A percentile compares a stretch with the other conserved stretches of the same genome.
Evolutionary conservation across 1,140 invertebrate species (phyloP).

Genomic region (Pseudomyrmex pallidus): DNA sequence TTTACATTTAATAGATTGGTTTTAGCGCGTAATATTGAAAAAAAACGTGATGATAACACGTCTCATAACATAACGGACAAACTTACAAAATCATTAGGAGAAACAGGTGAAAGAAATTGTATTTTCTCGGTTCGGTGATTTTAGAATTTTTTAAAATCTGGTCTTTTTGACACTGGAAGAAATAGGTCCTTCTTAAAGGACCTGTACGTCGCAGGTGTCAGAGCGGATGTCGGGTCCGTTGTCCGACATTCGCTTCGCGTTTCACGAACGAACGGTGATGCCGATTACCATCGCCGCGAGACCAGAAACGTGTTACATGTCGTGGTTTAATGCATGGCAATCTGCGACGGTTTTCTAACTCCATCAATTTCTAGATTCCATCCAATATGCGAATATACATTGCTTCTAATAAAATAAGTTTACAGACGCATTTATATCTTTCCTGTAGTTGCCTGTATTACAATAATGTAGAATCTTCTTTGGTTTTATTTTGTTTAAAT

Average conservation of each 20-base stretch:
- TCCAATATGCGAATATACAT: neutral
- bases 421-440: too few relatives aligned
- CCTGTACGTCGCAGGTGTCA: slow-evolving; percentile 17
- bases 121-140: neutral
- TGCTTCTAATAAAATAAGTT: neutral
- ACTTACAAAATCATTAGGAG: neutral
- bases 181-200: slow-evolving; percentile 3
- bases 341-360: neutral
- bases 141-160: neutral
- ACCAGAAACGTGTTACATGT: slow-evolving; percentile 27
- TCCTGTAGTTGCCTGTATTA: too few relatives aligned
- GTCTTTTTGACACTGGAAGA: neutral
- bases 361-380: neutral
- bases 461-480: too few relatives aligned
- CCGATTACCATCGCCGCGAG: slow-evolving; percentile 32
- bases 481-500: too few relatives aligned
- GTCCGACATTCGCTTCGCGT: slow-evolving; percentile 32
- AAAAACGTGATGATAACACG: neutral
- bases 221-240: slow-evolving; percentile 15
- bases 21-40: neutral
- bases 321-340: slow-evolving; percentile 1
- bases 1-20: too few relatives aligned
- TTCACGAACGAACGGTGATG: slow-evolving; percentile 26
- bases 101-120: neutral
- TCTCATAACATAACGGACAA: neutral